phyloP scores from a whole-genome alignment of 2,797 vertebrate genomes.

The Poeciliopsis infans region DNA sequence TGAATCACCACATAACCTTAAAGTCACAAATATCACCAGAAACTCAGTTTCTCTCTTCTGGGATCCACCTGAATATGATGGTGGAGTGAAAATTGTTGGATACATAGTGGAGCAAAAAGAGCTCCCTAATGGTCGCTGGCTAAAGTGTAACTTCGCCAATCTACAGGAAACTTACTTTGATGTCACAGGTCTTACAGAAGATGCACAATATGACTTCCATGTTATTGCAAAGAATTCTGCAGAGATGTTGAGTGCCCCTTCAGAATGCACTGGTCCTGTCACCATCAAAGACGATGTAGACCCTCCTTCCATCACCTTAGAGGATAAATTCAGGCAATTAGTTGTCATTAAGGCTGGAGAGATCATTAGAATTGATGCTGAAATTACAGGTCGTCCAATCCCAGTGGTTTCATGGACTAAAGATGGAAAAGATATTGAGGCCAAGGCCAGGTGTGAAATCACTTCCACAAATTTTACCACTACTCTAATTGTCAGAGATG shows the following conservation, averaged over 20 bases:
- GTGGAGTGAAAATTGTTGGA: constrained; percentile 93
- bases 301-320: constrained; percentile 93
- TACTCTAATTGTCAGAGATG: constrained; percentile 89
- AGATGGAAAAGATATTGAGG: constrained; percentile 91
- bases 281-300: constrained; percentile 97
- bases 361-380: constrained; percentile 91
- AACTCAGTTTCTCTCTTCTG: constrained; percentile 93
- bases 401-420: constrained; percentile 96
- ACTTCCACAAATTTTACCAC: constrained; percentile 88
- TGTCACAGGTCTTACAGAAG: constrained; percentile 94
- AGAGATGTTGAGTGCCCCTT: constrained; percentile 90
- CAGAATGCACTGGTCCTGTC: constrained; percentile 90
- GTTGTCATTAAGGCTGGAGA: constrained; percentile 95
- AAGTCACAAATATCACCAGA: constrained; percentile 96
- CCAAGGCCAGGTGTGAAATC: constrained; percentile 94
- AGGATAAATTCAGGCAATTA: constrained; percentile 90
- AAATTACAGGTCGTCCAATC: constrained; percentile 91
- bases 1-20: constrained; percentile 91
- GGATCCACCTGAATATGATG: constrained; percentile 92
- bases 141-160: constrained; percentile 97
- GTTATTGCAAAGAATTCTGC: constrained; percentile 96
- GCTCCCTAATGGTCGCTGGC: constrained; percentile 93
- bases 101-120: constrained; percentile 94
- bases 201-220: constrained; percentile 94
- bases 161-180: constrained; percentile 94